Evolutionary conservation across 1,140 invertebrate species (phyloP).

Genomic region (Bombus affinis): DNA sequence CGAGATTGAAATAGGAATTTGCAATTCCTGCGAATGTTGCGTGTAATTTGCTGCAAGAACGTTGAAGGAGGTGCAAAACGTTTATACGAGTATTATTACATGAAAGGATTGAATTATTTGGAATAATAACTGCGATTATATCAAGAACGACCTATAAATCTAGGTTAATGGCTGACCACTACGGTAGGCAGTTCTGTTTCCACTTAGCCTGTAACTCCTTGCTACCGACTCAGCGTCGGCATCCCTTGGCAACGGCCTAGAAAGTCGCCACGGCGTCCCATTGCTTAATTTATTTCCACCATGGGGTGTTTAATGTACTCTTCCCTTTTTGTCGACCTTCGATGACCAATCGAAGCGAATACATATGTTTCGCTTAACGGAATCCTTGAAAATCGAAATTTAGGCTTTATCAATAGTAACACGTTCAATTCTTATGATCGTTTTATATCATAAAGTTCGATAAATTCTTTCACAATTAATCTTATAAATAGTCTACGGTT

Average conservation of each 20-base stretch:
- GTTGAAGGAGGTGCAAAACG: neutral
- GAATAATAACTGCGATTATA: slow-evolving; percentile 33
- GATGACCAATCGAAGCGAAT: neutral
- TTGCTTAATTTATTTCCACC: slow-evolving; percentile 54
- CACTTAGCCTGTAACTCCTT: slow-evolving; percentile 39
- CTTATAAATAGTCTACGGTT: too few species aligned
- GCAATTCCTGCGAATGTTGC: neutral
- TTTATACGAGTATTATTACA: neutral
- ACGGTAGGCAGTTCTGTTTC: slow-evolving; percentile 17
- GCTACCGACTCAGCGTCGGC: neutral
- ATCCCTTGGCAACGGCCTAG: slow-evolving; percentile 54
- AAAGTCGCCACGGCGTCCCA: slow-evolving; percentile 63
- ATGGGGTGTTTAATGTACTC: neutral
- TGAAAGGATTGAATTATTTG: neutral
- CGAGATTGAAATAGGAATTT: neutral
- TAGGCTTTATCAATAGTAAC: too few species aligned
- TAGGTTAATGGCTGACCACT: slow-evolving; percentile 59
- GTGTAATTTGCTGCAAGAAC: neutral
- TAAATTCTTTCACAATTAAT: too few species aligned
- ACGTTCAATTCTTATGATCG: neutral
- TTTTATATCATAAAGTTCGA: too few species aligned
- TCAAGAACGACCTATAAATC: slow-evolving; percentile 41
- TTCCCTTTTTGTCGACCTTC: neutral
- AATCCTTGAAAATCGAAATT: neutral
- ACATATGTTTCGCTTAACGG: neutral